Evolutionary conservation across 35 echinoderm and acorn worm species (phyloP), one percentile per base, ranked within the genome.

Genomic region (Ophioderma brevispina): DNA sequence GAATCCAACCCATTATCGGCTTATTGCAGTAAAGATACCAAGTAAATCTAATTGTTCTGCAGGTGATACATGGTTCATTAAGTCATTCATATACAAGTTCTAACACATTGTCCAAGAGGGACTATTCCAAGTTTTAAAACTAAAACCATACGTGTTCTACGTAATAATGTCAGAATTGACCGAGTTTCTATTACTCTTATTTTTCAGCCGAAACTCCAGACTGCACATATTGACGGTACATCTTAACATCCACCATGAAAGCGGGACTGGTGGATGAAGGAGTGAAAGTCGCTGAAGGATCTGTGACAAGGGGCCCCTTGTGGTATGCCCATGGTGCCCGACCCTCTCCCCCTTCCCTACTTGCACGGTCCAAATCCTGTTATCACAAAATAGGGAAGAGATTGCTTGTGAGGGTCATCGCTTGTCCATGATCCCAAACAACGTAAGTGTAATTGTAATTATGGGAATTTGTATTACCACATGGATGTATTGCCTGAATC

Each of bases 361-460:
- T 94, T 91, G 25, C 90, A 95, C 38, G 95, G 97, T 55, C 97
- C 93, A 14, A 77, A 82, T 18, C 97, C 97, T 2, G 90, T 99
- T 13, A 80, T 99, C 43, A 93, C 93, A 28, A 99, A 95, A 56
- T 11, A 87, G 87, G 31, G 59, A 87, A 23, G 89, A 85, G 15
- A 94, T 93, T 36, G 95, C 93, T 75, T 99, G 97, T 34, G 59
- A 88, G n/a, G 79, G 97, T 95, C 39, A 91, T 99, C 23, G 93
- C 91, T 0, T 99, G 97, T 84, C n/a, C 94, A 99, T 23, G 93
- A 99, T 75, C 97, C 94, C 35, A 85, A 95, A 42, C 36, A 80
- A 95, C 85, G 97, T 99, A 84, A 80, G 87, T 81, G 2, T 30
- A 78, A 15, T 35, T 78, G 41, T 46, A 46, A 46, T 46, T 4